Evolutionary conservation across 2,113 vertebrate genomes (phyloP).

Genomic region (Leuciscus idus): DNA sequence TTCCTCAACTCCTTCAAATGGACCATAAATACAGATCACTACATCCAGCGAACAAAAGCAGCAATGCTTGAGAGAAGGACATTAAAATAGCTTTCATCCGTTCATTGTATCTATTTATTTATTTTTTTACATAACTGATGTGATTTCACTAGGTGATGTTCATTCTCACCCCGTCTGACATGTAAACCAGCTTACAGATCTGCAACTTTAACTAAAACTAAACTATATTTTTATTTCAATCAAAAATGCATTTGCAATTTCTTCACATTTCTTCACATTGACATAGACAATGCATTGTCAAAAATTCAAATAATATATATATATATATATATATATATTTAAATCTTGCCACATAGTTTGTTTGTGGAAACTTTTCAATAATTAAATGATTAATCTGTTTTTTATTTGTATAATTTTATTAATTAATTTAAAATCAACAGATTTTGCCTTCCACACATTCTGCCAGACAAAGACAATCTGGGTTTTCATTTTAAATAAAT

Average conservation of each 20-base stretch:
- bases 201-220: neutral
- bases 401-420: neutral
- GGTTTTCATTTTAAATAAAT: neutral
- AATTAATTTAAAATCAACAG: neutral
- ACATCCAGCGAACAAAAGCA: conserved; percentile 66
- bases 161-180: neutral
- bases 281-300: no score
- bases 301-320: no score
- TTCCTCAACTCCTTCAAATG: conserved; percentile 68
- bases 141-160: neutral
- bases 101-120: neutral
- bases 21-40: conserved; percentile 79
- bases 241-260: no score
- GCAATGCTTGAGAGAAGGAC: neutral
- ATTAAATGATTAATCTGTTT: neutral
- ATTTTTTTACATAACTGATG: neutral
- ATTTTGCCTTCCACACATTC: neutral
- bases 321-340: no score
- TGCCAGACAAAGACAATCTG: neutral
- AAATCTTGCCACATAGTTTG: no score
- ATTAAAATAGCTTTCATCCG: neutral
- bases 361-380: neutral
- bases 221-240: no score
- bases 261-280: no score
- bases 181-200: neutral